Percentiles rank a stretch among this genome's conserved stretches.
These are phyloP conservation scores for Odontesthes bonariensis DNA, from an alignment of 2,113 vertebrate species.

Conservation along the genomic window DNA sequence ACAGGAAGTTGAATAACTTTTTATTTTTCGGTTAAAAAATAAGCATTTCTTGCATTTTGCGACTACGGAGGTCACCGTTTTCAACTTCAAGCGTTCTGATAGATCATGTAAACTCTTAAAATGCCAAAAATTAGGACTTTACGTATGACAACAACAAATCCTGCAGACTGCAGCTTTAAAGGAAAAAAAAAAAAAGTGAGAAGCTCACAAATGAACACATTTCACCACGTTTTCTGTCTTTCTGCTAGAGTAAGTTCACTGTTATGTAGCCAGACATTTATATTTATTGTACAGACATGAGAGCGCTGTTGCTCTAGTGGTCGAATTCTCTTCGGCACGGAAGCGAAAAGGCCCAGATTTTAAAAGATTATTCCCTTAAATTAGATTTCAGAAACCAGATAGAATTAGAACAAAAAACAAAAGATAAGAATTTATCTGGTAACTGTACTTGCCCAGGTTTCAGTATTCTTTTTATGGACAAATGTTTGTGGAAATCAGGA, in stretches of 20 bases:
- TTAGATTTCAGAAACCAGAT: background rate
- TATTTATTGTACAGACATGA: background rate
- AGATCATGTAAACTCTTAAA: too few species aligned
- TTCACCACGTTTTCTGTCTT: background rate
- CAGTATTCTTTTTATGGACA: background rate
- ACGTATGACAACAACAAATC: too few species aligned
- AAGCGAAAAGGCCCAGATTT: too few species aligned
- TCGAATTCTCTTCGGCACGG: background rate
- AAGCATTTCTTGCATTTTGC: too few species aligned
- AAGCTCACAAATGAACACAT: conserved; percentile 1
- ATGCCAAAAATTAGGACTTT: too few species aligned
- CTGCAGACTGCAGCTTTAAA: too few species aligned
- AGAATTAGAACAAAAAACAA: background rate
- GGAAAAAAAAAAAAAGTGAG: too few species aligned
- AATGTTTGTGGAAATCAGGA: background rate
- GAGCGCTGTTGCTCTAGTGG: background rate
- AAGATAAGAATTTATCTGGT: too few species aligned
- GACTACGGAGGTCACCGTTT: too few species aligned
- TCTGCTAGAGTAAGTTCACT: background rate
- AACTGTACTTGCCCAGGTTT: background rate
- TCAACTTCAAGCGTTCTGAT: too few species aligned
- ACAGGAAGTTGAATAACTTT: too few species aligned
- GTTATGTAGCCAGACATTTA: background rate
- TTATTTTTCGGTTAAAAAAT: too few species aligned
- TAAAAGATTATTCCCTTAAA: background rate